These are phyloP conservation scores for Brenthis ino DNA, from an alignment of 2,888 invertebrate genomes.

Conservation along the genomic window DNA sequence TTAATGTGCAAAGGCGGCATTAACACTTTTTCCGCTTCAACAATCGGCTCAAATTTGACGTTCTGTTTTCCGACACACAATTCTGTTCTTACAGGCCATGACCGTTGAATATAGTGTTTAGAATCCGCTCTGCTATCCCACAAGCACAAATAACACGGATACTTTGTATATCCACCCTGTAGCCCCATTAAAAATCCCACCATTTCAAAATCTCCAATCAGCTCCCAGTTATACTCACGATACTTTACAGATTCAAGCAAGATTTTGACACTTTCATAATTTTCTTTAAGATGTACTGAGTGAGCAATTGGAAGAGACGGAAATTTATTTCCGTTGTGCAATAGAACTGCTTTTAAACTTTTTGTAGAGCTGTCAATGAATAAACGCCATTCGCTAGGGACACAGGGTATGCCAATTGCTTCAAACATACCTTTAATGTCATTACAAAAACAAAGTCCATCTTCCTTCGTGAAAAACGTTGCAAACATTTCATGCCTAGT, in stretches of 20 bases:
- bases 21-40: no score
- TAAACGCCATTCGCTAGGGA: slow-evolving; percentile 39
- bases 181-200: no score
- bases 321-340: slow-evolving; percentile 42
- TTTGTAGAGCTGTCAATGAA: slow-evolving; percentile 43
- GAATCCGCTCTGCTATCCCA: no score
- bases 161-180: no score
- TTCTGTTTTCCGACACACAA: no score
- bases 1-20: no score
- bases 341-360: slow-evolving; percentile 43
- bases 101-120: no score
- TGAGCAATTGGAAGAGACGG: slow-evolving; percentile 34
- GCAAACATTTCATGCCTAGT: slow-evolving; percentile 35
- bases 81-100: no score
- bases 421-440: slow-evolving; percentile 42
- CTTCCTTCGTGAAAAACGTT: slow-evolving; percentile 40
- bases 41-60: no score
- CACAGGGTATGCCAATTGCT: slow-evolving; percentile 38
- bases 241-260: slow-evolving; percentile 29
- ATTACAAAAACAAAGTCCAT: slow-evolving; percentile 40
- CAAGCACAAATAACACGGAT: no score
- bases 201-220: slow-evolving; percentile 7
- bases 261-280: slow-evolving; percentile 37
- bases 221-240: slow-evolving; percentile 32
- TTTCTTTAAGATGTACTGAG: slow-evolving; percentile 24